phyloP scores from a whole-genome alignment of 1,140 invertebrate species.

The Globodera ellingtonae region DNA sequence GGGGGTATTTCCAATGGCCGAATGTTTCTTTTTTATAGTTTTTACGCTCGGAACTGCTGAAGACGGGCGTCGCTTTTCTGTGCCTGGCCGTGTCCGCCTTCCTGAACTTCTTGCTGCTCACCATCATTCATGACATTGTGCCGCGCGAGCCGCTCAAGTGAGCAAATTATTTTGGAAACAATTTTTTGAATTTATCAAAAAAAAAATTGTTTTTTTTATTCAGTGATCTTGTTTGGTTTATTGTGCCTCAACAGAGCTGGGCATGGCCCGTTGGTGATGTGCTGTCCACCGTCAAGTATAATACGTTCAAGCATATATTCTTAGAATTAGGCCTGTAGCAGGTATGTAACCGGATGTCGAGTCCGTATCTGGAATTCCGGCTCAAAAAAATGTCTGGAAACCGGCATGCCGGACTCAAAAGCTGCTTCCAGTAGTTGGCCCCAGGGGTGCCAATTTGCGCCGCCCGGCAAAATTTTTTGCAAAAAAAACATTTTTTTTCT shows the following conservation, averaged over 20 bases:
- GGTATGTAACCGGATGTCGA: no score
- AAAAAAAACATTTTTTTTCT: slow-evolving; percentile 5
- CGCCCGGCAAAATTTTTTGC: no score
- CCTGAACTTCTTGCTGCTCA: slow-evolving; percentile 64
- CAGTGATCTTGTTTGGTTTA: slow-evolving; percentile 59
- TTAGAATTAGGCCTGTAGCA: no score
- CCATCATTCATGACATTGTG: slow-evolving; percentile 64
- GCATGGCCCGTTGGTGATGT: slow-evolving; percentile 64
- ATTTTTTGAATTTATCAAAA: background rate
- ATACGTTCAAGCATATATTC: no score
- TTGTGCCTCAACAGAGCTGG: slow-evolving; percentile 62
- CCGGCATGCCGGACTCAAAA: no score
- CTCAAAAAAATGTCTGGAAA: no score
- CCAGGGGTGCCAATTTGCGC: no score
- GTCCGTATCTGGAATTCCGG: no score
- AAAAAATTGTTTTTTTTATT: slow-evolving; percentile 1
- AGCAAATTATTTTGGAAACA: no score
- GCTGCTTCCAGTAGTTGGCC: no score
- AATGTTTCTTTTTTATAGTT: slow-evolving; percentile 37
- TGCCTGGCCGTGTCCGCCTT: slow-evolving; percentile 62
- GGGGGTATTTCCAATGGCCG: slow-evolving; percentile 9
- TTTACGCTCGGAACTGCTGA: slow-evolving; percentile 55
- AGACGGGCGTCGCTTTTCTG: slow-evolving; percentile 58
- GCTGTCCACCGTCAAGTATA: slow-evolving; percentile 61
- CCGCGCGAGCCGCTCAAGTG: slow-evolving; percentile 50